phyloP scores from a whole-genome alignment of 2,113 vertebrate species.

The Calidris pugnax region DNA sequence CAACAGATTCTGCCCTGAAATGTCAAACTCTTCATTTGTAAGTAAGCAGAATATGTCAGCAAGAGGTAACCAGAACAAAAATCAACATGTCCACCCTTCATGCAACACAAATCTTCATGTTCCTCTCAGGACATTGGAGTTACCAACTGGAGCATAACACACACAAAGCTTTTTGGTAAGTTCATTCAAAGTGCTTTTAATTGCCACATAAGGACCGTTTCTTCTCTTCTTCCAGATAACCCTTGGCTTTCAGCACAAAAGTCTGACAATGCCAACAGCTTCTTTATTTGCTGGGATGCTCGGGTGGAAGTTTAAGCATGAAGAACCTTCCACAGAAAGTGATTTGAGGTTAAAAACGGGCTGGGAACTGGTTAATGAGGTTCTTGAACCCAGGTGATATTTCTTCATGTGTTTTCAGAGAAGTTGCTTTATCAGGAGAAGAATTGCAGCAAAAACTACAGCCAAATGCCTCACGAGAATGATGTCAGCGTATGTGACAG shows the following conservation, averaged over 20 bases:
- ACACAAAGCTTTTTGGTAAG: background rate
- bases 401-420: conserved; percentile 67
- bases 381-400: conserved; percentile 47
- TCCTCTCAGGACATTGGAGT: background rate
- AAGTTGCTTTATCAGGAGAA: conserved; percentile 70
- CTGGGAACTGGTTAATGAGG: background rate
- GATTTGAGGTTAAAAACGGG: background rate
- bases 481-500: conserved; percentile 66
- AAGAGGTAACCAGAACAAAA: background rate
- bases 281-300: background rate
- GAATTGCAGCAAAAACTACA: conserved; percentile 73
- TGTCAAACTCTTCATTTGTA: background rate
- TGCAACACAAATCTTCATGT: background rate
- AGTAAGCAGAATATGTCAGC: background rate
- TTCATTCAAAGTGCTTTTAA: background rate
- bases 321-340: background rate
- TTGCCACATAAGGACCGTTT: background rate
- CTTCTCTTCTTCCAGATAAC: background rate
- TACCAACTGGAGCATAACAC: background rate
- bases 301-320: background rate
- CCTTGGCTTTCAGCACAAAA: background rate
- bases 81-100: background rate
- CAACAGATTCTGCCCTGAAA: background rate
- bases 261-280: background rate
- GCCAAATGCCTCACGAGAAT: conserved; percentile 70